Percentiles rank a stretch among this genome's conserved stretches.
phyloP scores from a whole-genome alignment of 2,113 vertebrate genomes.

The Tachysurus fulvidraco region DNA sequence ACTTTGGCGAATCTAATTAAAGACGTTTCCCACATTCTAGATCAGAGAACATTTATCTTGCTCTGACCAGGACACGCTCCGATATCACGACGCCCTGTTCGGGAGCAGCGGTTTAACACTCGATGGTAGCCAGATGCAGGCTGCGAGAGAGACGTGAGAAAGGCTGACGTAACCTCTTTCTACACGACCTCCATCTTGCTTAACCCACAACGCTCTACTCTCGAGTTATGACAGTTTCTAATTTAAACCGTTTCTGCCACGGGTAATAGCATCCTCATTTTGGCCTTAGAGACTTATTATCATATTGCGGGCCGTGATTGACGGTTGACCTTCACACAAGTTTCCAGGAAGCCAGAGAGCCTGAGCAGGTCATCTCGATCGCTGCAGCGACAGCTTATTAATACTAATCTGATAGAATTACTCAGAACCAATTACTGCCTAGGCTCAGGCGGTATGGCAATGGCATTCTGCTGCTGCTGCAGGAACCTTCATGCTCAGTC shows the following conservation, averaged over 20 bases:
- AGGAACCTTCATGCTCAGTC: slow-evolving; percentile 35
- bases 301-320: slow-evolving; percentile 72
- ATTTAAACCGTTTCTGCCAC: slow-evolving; percentile 60
- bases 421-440: slow-evolving; percentile 68
- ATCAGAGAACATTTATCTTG: not conserved
- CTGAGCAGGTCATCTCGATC: slow-evolving; percentile 59
- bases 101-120: not conserved
- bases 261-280: slow-evolving; percentile 63
- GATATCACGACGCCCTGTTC: slow-evolving; percentile 1
- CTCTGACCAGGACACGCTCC: not conserved
- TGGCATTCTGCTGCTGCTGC: slow-evolving; percentile 48
- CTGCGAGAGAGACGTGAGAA: not conserved
- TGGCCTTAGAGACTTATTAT: slow-evolving; percentile 65
- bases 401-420: slow-evolving; percentile 76
- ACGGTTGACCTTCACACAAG: slow-evolving; percentile 74
- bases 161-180: slow-evolving; percentile 9
- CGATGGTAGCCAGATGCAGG: slow-evolving; percentile 33
- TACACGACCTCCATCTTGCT: slow-evolving; percentile 44
- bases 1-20: slow-evolving; percentile 26
- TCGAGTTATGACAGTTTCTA: slow-evolving; percentile 60
- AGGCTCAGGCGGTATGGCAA: slow-evolving; percentile 58
- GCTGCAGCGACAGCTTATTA: slow-evolving; percentile 67
- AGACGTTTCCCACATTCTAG: slow-evolving; percentile 33
- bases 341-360: slow-evolving; percentile 64
- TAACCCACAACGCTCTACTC: slow-evolving; percentile 33